Evolutionary conservation across 1,140 invertebrate genomes (phyloP).

Genomic region (Maniola jurtina): DNA sequence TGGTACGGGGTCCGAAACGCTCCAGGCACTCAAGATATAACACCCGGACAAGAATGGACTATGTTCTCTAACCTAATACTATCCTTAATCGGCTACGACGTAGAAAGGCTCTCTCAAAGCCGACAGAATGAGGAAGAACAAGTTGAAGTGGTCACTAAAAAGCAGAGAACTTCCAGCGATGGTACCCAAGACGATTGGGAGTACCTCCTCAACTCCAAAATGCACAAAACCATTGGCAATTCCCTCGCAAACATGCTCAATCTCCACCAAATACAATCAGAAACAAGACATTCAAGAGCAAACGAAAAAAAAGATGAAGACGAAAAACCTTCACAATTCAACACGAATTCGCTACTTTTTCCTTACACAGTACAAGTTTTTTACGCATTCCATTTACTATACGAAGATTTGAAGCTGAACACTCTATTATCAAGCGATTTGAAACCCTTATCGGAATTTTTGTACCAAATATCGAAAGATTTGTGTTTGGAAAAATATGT

Average conservation of each 20-base stretch:
- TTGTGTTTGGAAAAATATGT: slow-evolving; percentile 85
- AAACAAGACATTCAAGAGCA: slow-evolving; percentile 34
- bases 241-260: slow-evolving; percentile 61
- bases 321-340: slow-evolving; percentile 78
- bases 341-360: slow-evolving; percentile 85
- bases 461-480: slow-evolving; percentile 89
- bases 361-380: slow-evolving; percentile 86
- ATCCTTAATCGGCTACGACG: slow-evolving; percentile 87
- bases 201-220: slow-evolving; percentile 82
- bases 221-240: slow-evolving; percentile 70
- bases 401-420: slow-evolving; percentile 94
- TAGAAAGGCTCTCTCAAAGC: slow-evolving; percentile 80
- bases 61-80: slow-evolving; percentile 85
- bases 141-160: slow-evolving; percentile 79
- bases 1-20: slow-evolving; percentile 94
- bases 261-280: slow-evolving; percentile 35
- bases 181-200: slow-evolving; percentile 89
- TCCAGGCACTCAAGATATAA: slow-evolving; percentile 89
- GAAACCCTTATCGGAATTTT: slow-evolving; percentile 83
- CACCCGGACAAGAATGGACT: slow-evolving; percentile 89
- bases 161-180: slow-evolving; percentile 81
- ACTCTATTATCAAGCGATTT: slow-evolving; percentile 84
- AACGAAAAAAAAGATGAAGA: slow-evolving; percentile 37
- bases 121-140: slow-evolving; percentile 74
- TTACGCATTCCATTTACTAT: slow-evolving; percentile 91